Percentiles rank a stretch among this genome's conserved stretches.
Conservation (phyloP, 2,113 vertebrate genomes). For the Atrichornis clamosus region DNA sequence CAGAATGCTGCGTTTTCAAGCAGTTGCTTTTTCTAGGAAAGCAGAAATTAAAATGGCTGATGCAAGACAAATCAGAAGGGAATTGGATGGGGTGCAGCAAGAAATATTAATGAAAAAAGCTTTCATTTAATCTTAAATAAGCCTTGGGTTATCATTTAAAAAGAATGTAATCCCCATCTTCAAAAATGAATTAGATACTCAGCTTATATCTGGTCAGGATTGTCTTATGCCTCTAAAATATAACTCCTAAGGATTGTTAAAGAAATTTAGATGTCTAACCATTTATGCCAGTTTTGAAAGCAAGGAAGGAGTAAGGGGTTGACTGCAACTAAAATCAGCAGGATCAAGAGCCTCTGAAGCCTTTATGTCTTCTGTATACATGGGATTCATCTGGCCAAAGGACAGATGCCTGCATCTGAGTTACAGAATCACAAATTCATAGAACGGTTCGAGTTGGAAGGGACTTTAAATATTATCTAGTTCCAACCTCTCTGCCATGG, state of each 20-base stretch:
- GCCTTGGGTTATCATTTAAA: not conserved
- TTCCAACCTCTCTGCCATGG: not conserved
- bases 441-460: not conserved
- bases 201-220: not conserved
- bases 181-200: not conserved
- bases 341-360: not conserved
- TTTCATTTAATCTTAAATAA: not conserved
- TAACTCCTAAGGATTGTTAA: not conserved
- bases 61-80: not conserved
- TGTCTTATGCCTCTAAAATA: not conserved
- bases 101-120: not conserved
- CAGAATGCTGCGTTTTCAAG: not conserved
- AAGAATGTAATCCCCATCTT: not conserved
- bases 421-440: not conserved
- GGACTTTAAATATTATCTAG: not conserved
- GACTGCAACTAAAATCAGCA: not conserved
- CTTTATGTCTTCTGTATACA: not conserved
- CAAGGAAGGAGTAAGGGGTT: not conserved
- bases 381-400: not conserved
- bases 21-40: not conserved
- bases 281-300: not conserved
- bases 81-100: not conserved
- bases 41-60: not conserved
- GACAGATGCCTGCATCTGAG: not conserved
- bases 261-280: not conserved